Conservation (phyloP, 2,113 vertebrate species). For the Petroica traversi region DNA sequence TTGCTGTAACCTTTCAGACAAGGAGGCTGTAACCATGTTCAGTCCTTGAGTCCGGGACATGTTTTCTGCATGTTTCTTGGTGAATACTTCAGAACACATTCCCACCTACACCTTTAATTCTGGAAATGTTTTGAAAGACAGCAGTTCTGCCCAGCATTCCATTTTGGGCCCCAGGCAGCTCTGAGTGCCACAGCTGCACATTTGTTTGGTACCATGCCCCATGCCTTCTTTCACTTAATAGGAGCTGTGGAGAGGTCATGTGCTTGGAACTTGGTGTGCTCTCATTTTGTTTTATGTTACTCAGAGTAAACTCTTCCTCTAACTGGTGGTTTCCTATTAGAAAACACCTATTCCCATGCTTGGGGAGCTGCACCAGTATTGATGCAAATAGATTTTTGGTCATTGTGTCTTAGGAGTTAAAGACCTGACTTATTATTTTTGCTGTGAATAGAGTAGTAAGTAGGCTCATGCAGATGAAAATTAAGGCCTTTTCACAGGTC, state of each 20-base stretch:
- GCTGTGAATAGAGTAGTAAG: background rate
- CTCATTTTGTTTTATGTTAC: background rate
- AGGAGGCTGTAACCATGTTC: background rate
- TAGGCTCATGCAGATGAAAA: background rate
- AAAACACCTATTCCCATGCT: background rate
- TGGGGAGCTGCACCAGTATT: background rate
- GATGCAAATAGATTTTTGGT: background rate
- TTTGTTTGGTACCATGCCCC: background rate
- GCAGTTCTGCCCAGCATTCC: background rate
- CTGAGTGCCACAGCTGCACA: background rate
- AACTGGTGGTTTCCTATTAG: background rate
- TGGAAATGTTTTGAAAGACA: background rate
- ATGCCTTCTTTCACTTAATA: background rate
- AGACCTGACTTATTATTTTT: background rate
- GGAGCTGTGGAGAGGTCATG: background rate
- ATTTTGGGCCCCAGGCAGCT: background rate
- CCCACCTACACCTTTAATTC: background rate
- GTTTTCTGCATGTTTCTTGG: background rate
- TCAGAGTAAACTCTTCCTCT: background rate
- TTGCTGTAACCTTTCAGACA: background rate
- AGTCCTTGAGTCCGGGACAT: background rate
- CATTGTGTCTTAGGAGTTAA: background rate
- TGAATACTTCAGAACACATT: accelerated
- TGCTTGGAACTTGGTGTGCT: background rate
- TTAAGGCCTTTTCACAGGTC: background rate